These are phyloP conservation scores for Danio aesculapii DNA, from an alignment of 2,797 vertebrate genomes.

Conservation along the genomic window DNA sequence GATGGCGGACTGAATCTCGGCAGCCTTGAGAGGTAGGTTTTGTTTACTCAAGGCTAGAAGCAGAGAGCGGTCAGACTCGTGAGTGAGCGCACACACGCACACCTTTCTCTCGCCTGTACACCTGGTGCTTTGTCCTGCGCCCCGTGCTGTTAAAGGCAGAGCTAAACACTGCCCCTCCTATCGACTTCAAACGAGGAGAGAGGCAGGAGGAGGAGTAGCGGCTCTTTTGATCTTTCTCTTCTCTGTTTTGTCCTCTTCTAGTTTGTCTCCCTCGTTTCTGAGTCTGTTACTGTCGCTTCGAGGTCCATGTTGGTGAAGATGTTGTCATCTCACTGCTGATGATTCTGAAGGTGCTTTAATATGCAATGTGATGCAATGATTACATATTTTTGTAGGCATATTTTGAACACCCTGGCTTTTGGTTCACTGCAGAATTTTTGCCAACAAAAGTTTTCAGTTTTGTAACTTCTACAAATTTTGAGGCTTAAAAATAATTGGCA, in stretches of 20 bases:
- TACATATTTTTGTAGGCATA: not conserved
- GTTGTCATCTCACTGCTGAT: not conserved
- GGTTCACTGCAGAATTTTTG: not conserved
- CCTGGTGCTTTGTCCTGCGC: constrained; percentile 72
- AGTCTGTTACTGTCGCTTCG: not conserved
- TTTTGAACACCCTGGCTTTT: not conserved
- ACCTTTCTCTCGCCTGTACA: constrained; percentile 55
- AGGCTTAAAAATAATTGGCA: not conserved
- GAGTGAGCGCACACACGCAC: constrained; percentile 35
- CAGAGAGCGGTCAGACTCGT: not conserved
- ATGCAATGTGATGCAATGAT: not conserved
- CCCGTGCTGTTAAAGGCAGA: constrained; percentile 50
- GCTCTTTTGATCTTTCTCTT: constrained; percentile 59
- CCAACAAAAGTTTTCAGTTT: not conserved
- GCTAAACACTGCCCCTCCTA: constrained; percentile 65
- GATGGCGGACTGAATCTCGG: not conserved
- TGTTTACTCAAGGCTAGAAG: constrained; percentile 35
- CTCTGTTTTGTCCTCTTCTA: constrained; percentile 36
- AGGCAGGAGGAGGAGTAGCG: constrained; percentile 39
- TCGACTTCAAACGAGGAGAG: constrained; percentile 72
- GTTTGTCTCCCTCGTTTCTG: constrained; percentile 18
- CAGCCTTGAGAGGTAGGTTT: constrained; percentile 33
- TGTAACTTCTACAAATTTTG: not conserved
- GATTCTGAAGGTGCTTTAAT: not conserved
- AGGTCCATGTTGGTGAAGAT: not conserved